Percentiles rank a stretch among this genome's conserved stretches.
Conservation (phyloP, 2,113 vertebrate genomes). For the Nothocercus julius region DNA sequence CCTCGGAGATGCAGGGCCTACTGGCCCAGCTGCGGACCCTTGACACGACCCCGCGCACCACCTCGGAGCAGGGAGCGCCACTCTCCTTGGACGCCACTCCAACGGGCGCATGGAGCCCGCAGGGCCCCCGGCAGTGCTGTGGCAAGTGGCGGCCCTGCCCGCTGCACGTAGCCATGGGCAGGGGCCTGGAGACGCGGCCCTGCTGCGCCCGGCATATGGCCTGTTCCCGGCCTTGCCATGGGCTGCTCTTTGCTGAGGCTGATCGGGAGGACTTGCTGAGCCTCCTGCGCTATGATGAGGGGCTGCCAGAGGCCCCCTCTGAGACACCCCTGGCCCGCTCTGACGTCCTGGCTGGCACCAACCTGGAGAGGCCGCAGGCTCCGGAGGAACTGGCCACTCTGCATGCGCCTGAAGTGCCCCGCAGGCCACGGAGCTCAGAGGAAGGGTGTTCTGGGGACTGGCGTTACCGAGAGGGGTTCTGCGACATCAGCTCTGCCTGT, state of each 20-base stretch:
- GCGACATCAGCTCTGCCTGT: background rate
- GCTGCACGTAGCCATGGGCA: constrained; percentile 74
- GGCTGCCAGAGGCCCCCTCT: background rate
- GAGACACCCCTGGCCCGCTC: constrained; percentile 4
- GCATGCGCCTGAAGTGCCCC: background rate
- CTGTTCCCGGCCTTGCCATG: constrained; percentile 62
- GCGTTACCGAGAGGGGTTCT: background rate
- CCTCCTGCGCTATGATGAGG: constrained; percentile 80
- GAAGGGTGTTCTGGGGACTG: constrained; percentile 37
- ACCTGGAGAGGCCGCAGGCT: background rate
- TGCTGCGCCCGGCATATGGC: background rate
- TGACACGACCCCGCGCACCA: constrained; percentile 19
- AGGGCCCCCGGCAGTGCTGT: background rate
- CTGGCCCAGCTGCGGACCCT: constrained; percentile 80
- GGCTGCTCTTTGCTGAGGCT: constrained; percentile 84
- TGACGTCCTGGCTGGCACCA: background rate
- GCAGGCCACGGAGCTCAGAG: constrained; percentile 29
- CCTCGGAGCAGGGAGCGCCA: background rate
- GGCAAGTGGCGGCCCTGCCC: constrained; percentile 63
- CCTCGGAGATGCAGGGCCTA: constrained; percentile 79
- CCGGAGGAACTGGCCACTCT: background rate
- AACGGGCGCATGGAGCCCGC: fast-evolving
- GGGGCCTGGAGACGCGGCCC: constrained; percentile 18
- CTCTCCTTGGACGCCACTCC: background rate
- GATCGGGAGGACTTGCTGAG: constrained; percentile 82